Percentiles rank a stretch among this genome's conserved stretches.
Evolutionary conservation across 2,113 vertebrate species (phyloP).

Genomic region (Dasypus novemcinctus): DNA sequence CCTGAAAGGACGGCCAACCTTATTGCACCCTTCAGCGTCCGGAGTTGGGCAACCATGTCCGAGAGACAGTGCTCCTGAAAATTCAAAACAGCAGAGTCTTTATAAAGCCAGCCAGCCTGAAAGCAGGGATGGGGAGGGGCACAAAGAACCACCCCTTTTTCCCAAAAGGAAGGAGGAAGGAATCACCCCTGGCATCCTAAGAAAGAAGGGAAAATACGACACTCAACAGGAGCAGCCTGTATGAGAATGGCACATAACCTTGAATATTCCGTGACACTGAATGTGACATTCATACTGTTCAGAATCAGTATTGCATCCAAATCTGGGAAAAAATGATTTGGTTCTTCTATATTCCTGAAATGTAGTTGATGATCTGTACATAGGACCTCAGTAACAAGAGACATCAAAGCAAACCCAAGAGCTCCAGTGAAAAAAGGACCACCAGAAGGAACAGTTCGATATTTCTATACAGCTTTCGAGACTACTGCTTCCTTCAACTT

Average conservation of each 20-base stretch:
- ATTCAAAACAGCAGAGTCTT: slow-evolving; percentile 80
- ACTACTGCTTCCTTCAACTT: slow-evolving; percentile 36
- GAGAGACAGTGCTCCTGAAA: slow-evolving; percentile 80
- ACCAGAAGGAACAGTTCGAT: slow-evolving; percentile 37
- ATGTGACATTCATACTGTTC: slow-evolving; percentile 49
- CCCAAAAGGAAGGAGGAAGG: slow-evolving; percentile 68
- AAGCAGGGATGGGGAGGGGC: slow-evolving; percentile 62
- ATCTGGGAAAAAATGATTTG: slow-evolving; percentile 45
- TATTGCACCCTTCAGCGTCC: slow-evolving; percentile 77
- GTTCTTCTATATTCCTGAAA: slow-evolving; percentile 1
- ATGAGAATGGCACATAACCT: slow-evolving; percentile 36
- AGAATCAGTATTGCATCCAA: slow-evolving; percentile 28
- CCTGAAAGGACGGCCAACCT: slow-evolving; percentile 79
- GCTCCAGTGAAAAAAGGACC: slow-evolving; percentile 21
- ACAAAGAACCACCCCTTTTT: slow-evolving; percentile 68
- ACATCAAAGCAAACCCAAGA: slow-evolving; percentile 40
- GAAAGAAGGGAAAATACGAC: slow-evolving; percentile 59
- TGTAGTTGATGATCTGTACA: background rate
- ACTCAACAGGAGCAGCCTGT: slow-evolving; percentile 54
- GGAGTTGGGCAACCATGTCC: slow-evolving; percentile 77
- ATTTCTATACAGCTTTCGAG: slow-evolving; percentile 43
- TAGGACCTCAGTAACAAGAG: background rate
- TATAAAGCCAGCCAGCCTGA: slow-evolving; percentile 75
- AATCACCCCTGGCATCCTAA: slow-evolving; percentile 51
- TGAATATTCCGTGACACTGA: slow-evolving; percentile 17